These are phyloP conservation scores for Macrotus californicus DNA, from an alignment of 2,113 vertebrate genomes.

Conservation along the genomic window DNA sequence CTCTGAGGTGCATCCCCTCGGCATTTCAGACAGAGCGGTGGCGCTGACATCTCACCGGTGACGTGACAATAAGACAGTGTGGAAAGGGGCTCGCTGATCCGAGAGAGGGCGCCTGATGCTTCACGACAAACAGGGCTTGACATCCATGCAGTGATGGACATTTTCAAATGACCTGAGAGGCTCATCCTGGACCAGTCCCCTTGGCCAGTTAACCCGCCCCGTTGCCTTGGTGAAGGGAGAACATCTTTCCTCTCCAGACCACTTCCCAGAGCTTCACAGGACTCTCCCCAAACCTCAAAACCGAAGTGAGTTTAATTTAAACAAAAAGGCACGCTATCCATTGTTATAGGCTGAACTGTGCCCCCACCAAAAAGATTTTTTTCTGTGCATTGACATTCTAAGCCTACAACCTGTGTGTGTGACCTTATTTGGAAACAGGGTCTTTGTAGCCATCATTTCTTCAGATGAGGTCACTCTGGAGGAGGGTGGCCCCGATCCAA, in stretches of 20 bases:
- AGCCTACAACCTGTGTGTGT: no score
- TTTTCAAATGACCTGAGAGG: fast-evolving
- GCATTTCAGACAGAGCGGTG: fast-evolving
- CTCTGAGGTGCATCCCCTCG: not conserved
- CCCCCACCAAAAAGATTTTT: no score
- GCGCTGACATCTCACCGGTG: not conserved
- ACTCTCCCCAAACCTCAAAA: not conserved
- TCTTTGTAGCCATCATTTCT: fast-evolving
- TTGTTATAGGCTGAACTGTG: fast-evolving
- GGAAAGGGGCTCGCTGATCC: fast-evolving
- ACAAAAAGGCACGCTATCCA: not conserved
- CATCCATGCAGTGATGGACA: fast-evolving
- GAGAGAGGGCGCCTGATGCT: fast-evolving
- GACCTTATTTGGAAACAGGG: not conserved
- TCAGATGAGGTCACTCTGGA: not conserved
- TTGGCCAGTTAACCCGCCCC: not conserved
- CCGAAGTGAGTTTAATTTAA: no score
- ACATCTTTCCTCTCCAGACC: not conserved
- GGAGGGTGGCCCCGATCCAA: fast-evolving
- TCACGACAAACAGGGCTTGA: fast-evolving
- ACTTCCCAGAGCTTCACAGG: not conserved
- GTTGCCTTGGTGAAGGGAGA: not conserved
- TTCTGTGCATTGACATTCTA: fast-evolving
- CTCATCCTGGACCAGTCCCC: not conserved
- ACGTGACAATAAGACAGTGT: fast-evolving